Evolutionary conservation across 2,797 vertebrate genomes (phyloP), one percentile per base, ranked within the genome.

Genomic region (Chaetophractus vellerosus): DNA sequence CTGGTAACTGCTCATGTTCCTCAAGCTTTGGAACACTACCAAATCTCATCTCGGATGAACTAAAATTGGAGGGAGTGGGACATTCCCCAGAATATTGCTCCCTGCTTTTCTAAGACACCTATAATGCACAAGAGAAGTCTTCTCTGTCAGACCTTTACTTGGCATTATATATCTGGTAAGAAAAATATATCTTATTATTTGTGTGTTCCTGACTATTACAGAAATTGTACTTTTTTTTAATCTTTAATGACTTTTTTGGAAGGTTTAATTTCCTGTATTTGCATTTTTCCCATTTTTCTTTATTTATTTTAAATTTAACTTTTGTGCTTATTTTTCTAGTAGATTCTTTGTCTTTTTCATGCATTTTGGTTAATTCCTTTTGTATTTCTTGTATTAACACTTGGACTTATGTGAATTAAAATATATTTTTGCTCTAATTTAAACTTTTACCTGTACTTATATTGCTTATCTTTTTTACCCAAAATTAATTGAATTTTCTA

Each of bases 401-500:
- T 59, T 48, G 48, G 28, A 41, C 6, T 71, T 50, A 68, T 9
- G 38, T 24, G 50, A 24, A 31, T 11, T 50, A 38, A 64, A 74
- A 52, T 50, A 52, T 52, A 52, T 57, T 83, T 71, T 63, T 31
- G 61, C 52, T 1, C 1, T 79, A 2, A 50, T 88, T 57, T 75
- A 26, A 76, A 15, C 24, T 91, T 89, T 91, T 69, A 41, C 41
- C 9, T 71, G 76, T 64, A 64, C 5, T 72, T 23, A 24, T 28
- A n/a, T n/a, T n/a, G n/a, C 15, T 21, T 68, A 5, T 48, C 0
- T 52, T 78, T 6, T 12, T 90, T n/a, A 16, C 28, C 1, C 1
- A 82, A 86, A 82, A 66, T 11, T 81, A 82, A 48, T 55, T 83
- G 61, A 68, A 38, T 36, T 41, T 80, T 88, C 75, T 79, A 72